A percentile compares a stretch with the other conserved stretches of the same genome.
Conservation (phyloP, 2,113 vertebrate genomes). For the Oxyruncus cristatus region DNA sequence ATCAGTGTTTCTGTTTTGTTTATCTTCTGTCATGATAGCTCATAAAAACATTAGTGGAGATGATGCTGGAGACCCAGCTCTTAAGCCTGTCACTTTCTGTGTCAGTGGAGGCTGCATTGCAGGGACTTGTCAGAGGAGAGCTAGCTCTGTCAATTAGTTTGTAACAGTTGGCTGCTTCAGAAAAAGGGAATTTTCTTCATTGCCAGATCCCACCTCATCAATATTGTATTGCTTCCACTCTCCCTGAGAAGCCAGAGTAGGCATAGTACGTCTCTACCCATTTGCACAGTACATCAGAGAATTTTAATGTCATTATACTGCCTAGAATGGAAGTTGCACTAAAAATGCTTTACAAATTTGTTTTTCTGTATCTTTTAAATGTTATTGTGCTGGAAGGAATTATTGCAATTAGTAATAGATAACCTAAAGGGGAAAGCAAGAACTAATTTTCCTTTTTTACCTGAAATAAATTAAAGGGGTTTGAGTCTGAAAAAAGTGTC, state of each 20-base stretch:
- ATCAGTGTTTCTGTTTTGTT: not conserved
- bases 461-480: not conserved
- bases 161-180: constrained; percentile 57
- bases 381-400: constrained; percentile 1
- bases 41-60: not conserved
- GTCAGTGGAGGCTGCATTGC: not conserved
- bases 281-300: constrained; percentile 44
- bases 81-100: constrained; percentile 29
- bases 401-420: constrained; percentile 34
- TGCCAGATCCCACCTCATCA: constrained; percentile 53
- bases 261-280: constrained; percentile 38
- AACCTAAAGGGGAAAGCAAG: not conserved
- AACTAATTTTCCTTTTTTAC: not conserved
- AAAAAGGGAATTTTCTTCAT: constrained; percentile 33
- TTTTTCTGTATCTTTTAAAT: constrained; percentile 21
- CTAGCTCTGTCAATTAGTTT: constrained; percentile 13
- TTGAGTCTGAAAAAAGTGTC: not conserved
- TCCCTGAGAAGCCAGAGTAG: constrained; percentile 37
- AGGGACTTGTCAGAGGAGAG: constrained; percentile 20
- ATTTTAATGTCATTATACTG: constrained; percentile 39
- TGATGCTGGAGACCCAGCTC: not conserved
- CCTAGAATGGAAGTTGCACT: not conserved
- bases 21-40: not conserved
- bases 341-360: constrained; percentile 22
- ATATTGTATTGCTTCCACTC: constrained; percentile 63